phyloP scores from a whole-genome alignment of 2,797 vertebrate species.

The Orientallactaga sibirica region DNA sequence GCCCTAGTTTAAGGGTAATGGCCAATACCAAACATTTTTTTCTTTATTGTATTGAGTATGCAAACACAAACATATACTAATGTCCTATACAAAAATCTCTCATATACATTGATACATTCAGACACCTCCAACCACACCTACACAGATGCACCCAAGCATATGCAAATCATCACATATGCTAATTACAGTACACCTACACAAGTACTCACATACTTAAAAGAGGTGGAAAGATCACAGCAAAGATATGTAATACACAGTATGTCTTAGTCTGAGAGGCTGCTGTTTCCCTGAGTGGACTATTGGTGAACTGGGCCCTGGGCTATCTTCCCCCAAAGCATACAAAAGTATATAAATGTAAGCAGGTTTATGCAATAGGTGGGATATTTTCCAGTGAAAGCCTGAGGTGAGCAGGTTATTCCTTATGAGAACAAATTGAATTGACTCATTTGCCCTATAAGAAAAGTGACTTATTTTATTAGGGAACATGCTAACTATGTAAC shows the following conservation, averaged over 20 bases:
- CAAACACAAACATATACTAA: constrained; percentile 36
- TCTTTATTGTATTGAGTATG: constrained; percentile 10
- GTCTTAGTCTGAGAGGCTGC: constrained; percentile 38
- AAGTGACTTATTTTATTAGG: constrained; percentile 33
- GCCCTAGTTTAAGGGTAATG: constrained; percentile 1
- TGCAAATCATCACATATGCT: constrained; percentile 67
- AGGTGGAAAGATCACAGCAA: constrained; percentile 70
- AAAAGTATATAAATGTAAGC: constrained; percentile 25
- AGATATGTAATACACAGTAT: constrained; percentile 62
- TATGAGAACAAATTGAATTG: constrained; percentile 50
- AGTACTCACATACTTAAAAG: constrained; percentile 68
- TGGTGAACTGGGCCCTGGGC: not conserved
- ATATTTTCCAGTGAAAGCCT: constrained; percentile 18
- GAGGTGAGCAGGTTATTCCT: constrained; percentile 30
- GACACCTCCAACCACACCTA: constrained; percentile 65
- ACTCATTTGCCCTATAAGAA: constrained; percentile 27
- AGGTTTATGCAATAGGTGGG: constrained; percentile 12
- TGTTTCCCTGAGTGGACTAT: constrained; percentile 12
- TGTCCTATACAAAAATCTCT: constrained; percentile 64
- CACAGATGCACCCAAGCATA: constrained; percentile 50
- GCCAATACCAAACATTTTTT: constrained; percentile 29
- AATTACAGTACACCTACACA: constrained; percentile 71
- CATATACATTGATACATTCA: constrained; percentile 43
- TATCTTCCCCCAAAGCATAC: constrained; percentile 32
- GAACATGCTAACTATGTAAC: constrained; percentile 8